phyloP scores from a whole-genome alignment of 1,140 invertebrate species.

The Anastrepha ludens region DNA sequence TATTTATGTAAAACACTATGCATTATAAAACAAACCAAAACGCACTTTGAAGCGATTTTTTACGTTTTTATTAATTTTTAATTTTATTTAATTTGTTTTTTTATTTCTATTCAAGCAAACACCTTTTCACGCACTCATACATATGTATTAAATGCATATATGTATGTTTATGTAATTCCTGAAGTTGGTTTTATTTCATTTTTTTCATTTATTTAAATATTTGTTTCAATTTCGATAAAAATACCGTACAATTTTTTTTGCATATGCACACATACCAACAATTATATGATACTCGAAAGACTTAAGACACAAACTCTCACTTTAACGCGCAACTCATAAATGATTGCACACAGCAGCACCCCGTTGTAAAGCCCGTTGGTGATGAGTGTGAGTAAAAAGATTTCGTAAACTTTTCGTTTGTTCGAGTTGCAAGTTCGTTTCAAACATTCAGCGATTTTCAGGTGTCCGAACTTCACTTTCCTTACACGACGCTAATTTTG shows the following conservation, averaged over 20 bases:
- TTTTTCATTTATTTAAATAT: not conserved
- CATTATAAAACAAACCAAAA: not conserved
- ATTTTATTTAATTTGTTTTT: too few relatives aligned
- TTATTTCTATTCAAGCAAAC: not conserved
- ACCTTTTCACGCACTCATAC: not conserved
- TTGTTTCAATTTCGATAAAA: not conserved
- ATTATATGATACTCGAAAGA: slow-evolving; percentile 36
- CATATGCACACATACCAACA: slow-evolving; percentile 1
- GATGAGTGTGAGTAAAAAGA: not conserved
- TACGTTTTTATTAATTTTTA: not conserved
- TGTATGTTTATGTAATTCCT: not conserved
- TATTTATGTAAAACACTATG: not conserved
- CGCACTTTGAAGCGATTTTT: not conserved
- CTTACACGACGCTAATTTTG: not conserved
- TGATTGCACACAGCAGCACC: not conserved
- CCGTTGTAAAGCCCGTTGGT: slow-evolving; percentile 24
- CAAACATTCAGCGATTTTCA: not conserved
- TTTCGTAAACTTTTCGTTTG: slow-evolving; percentile 41
- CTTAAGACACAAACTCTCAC: slow-evolving; percentile 56
- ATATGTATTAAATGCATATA: not conserved
- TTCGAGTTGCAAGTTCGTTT: slow-evolving; percentile 46
- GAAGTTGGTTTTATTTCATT: not conserved
- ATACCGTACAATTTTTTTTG: not conserved
- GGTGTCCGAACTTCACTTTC: slow-evolving; percentile 20
- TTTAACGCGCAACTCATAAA: slow-evolving; percentile 36